phyloP scores from a whole-genome alignment of 2,888 invertebrate genomes.

The Syrista parreyssii region DNA sequence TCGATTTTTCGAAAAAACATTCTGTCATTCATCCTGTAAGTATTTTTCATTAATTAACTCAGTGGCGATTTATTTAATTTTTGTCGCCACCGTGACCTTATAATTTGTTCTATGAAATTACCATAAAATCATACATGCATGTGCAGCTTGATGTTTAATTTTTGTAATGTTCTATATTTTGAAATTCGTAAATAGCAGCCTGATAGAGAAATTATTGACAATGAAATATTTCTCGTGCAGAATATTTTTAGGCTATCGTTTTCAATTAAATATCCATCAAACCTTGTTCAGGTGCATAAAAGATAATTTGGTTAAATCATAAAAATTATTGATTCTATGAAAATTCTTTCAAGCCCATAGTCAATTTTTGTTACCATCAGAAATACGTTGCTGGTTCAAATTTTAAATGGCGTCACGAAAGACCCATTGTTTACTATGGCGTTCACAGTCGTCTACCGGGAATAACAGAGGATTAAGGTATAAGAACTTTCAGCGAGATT shows the following conservation, averaged over 20 bases:
- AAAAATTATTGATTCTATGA: no score
- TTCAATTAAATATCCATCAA: no score
- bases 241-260: not conserved
- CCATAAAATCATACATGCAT: not conserved
- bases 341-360: no score
- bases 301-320: no score
- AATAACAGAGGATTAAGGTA: not conserved
- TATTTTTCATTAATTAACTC: not conserved
- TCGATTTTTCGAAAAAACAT: constrained; percentile 1
- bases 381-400: not conserved
- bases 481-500: not conserved
- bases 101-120: not conserved
- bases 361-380: no score
- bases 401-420: not conserved
- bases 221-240: not conserved
- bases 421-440: not conserved
- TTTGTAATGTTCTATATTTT: not conserved
- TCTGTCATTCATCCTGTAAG: not conserved
- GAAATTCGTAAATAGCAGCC: not conserved
- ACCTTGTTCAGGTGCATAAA: no score
- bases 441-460: no score
- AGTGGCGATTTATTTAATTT: not conserved
- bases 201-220: not conserved
- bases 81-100: not conserved
- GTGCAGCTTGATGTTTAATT: not conserved